Base-by-base conservation (phyloP, 92 coral and sea anemone genomes). In the Hydrozoanthus gracilis region DNA sequence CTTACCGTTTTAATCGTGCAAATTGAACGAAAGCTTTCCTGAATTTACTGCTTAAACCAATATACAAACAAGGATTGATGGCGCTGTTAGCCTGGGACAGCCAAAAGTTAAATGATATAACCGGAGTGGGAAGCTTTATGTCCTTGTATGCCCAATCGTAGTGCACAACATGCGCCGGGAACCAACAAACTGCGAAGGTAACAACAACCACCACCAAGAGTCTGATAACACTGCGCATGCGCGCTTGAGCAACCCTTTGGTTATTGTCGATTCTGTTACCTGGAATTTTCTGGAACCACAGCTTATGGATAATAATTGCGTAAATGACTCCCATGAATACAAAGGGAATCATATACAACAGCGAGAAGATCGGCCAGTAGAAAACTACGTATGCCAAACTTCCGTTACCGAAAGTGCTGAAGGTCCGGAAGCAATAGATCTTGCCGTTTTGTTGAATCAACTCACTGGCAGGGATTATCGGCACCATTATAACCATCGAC, bases 191-290 rank as follows among this genome's bases (percentile, higher is more conserved):
- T 11, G 74, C 75, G 17, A 80, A 80, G 44, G 73, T 49, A 14
- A 80, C 6, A 7, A 80, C 85, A 80, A 80, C 49, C 5, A 80
- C 74, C 11, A 80, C 73, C 44, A 80, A 61, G 54, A 80, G 58
- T 80, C 85, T 64, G 11, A 80, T 80, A 8, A 80, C 85, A 18
- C 8, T 80, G 58, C 85, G 85, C 60, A 64, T 80, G 48, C 85
- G 85, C 46, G 58, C 61, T 46, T 80, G 85, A 0, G 74, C 74
- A 6, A 80, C 16, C 11, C 85, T 60, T 12, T n/a, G 9, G 11
- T 80, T 80, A 61, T 80, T 65, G 62, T 80, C 74, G 10, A 16
- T 65, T 20, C 27, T 10, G 61, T 80, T 80, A n/a, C 85, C 85
- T 65, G 85, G 85, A 4, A 80, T 58, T 65, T 10, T 16, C 8